These are phyloP conservation scores for Chrysochloris asiatica DNA, from an alignment of 2,113 vertebrate species.

Conservation along the genomic window DNA sequence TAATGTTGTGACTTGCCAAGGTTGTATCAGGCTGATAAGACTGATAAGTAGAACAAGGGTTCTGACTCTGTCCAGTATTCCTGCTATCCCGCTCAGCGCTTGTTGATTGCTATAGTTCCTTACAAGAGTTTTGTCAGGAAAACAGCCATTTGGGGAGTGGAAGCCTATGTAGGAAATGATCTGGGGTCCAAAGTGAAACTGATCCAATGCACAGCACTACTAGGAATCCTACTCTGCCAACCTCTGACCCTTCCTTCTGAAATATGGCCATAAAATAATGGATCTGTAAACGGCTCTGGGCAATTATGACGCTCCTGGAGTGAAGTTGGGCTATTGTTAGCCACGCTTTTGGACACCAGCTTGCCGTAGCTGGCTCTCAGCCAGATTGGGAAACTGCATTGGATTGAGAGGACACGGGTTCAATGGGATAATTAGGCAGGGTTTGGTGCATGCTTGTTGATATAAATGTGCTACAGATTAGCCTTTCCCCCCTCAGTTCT, in stretches of 20 bases:
- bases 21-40: background rate
- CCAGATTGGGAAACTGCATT: conserved; percentile 89
- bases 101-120: background rate
- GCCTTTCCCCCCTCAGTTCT: conserved; percentile 87
- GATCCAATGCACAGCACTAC: conserved; percentile 63
- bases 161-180: conserved; percentile 78
- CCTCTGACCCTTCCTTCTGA: conserved; percentile 87
- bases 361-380: conserved; percentile 88
- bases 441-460: conserved; percentile 96
- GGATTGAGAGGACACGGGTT: conserved; percentile 86
- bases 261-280: conserved; percentile 88
- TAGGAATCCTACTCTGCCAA: conserved; percentile 83
- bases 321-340: conserved; percentile 92
- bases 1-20: background rate
- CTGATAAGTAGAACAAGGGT: rapidly evolving
- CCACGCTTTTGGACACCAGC: conserved; percentile 91
- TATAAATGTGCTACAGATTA: conserved; percentile 96
- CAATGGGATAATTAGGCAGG: conserved; percentile 96
- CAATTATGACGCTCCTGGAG: conserved; percentile 89
- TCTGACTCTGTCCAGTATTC: background rate
- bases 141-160: conserved; percentile 38
- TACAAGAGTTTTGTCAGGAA: background rate
- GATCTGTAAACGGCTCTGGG: conserved; percentile 88
- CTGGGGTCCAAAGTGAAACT: conserved; percentile 77
- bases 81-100: background rate